phyloP scores from a whole-genome alignment of 1,140 invertebrate genomes.

The Neotoxoptera formosana region DNA sequence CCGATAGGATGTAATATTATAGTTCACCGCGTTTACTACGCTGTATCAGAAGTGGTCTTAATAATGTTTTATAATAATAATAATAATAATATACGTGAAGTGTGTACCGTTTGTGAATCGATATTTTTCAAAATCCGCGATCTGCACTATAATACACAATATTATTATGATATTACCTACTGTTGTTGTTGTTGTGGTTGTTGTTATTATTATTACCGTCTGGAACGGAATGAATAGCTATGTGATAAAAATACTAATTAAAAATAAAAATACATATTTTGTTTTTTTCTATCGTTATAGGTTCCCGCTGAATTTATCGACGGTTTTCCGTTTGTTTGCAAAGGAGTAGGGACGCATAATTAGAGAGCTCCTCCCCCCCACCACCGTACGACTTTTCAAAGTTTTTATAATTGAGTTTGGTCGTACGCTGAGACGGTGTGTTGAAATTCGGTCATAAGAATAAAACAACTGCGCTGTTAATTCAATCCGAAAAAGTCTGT shows the following conservation, averaged over 20 bases:
- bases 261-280: neutral
- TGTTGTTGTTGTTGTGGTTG: too few relatives aligned
- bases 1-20: neutral
- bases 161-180: neutral
- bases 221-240: neutral
- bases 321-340: neutral
- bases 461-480: neutral
- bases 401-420: neutral
- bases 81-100: neutral
- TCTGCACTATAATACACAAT: neutral
- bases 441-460: neutral
- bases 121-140: neutral
- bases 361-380: neutral
- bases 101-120: neutral
- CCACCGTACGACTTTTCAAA: neutral
- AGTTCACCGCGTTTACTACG: too few relatives aligned
- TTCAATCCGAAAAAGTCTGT: neutral
- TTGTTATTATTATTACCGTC: neutral
- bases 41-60: neutral
- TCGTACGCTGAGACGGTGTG: neutral
- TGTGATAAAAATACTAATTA: neutral
- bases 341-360: neutral
- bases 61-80: neutral
- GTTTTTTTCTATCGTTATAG: neutral
- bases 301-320: neutral